Conservation (phyloP, 2,797 vertebrate genomes). For the Tenualosa ilisha region DNA sequence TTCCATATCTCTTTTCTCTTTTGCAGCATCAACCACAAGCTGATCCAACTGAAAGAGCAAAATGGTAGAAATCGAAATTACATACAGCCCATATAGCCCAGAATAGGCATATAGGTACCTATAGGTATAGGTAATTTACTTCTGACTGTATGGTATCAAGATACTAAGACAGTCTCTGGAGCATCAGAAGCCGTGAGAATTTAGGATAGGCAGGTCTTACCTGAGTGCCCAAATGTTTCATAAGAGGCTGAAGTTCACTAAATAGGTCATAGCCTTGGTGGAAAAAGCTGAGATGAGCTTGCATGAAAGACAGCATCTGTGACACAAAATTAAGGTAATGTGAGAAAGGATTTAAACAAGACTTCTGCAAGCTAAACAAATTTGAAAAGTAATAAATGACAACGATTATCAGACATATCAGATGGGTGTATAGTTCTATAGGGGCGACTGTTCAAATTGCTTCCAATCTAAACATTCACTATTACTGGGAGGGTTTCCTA, state of each 20-base stretch:
- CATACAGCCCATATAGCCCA: neutral
- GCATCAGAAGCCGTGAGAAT: neutral
- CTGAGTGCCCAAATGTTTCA: conserved; percentile 82
- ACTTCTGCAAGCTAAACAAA: neutral
- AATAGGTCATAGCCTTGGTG: conserved; percentile 87
- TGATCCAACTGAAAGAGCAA: conserved; percentile 73
- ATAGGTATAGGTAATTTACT: neutral
- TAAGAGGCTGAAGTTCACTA: conserved; percentile 80
- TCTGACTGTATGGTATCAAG: neutral
- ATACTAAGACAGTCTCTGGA: neutral
- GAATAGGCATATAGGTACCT: too few species aligned
- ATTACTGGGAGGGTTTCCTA: too few species aligned
- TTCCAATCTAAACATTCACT: neutral
- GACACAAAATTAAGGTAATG: neutral
- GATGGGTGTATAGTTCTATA: neutral
- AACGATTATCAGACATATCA: neutral
- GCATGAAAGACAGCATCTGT: conserved; percentile 87
- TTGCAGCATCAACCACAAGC: conserved; percentile 80
- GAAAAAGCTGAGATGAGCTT: conserved; percentile 84
- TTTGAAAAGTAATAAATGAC: neutral
- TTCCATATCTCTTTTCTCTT: conserved; percentile 85
- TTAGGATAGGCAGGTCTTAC: conserved; percentile 58
- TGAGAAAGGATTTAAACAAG: neutral
- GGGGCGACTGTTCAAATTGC: neutral
- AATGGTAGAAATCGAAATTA: neutral